Percentiles rank a stretch among this genome's conserved stretches.
Conservation (phyloP, 2,797 vertebrate species). For the Aplochiton taeniatus region DNA sequence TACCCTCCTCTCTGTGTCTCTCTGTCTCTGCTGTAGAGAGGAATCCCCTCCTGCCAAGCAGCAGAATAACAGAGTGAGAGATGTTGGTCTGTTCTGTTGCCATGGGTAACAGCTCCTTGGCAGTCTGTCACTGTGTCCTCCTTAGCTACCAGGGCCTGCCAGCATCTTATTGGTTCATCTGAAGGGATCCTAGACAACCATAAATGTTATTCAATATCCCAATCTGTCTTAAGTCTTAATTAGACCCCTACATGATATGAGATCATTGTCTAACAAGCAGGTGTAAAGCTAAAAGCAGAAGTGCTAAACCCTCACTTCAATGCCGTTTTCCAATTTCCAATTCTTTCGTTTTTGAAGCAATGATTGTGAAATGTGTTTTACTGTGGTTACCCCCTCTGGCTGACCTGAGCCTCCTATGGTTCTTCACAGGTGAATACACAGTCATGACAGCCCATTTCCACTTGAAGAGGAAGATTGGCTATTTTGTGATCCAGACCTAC, state of each 20-base stretch:
- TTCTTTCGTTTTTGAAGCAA: too few relatives aligned
- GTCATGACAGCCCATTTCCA: conserved; percentile 99
- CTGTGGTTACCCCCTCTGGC: too few relatives aligned
- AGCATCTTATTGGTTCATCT: neutral
- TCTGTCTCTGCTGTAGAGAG: conserved; percentile 51
- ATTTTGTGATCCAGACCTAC: conserved; percentile 99
- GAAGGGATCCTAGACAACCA: too few relatives aligned
- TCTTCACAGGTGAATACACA: conserved; percentile 78
- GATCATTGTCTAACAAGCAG: too few relatives aligned
- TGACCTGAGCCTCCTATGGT: too few relatives aligned
- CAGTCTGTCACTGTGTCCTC: conserved; percentile 43
- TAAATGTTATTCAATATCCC: too few relatives aligned
- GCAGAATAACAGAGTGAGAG: conserved; percentile 70
- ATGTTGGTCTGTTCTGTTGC: conserved; percentile 77
- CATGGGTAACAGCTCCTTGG: conserved; percentile 71
- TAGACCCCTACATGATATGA: too few relatives aligned
- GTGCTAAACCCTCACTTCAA: too few relatives aligned
- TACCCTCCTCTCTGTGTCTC: conserved; percentile 36
- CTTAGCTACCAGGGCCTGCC: conserved; percentile 48
- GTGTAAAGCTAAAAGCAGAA: too few relatives aligned
- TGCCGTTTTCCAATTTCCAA: too few relatives aligned
- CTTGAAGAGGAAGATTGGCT: conserved; percentile 98
- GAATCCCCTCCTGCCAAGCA: conserved; percentile 69
- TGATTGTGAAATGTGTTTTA: too few relatives aligned
- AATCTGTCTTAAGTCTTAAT: too few relatives aligned